phyloP scores from a whole-genome alignment of 2,797 vertebrate species.

The Serranus cabrilla region DNA sequence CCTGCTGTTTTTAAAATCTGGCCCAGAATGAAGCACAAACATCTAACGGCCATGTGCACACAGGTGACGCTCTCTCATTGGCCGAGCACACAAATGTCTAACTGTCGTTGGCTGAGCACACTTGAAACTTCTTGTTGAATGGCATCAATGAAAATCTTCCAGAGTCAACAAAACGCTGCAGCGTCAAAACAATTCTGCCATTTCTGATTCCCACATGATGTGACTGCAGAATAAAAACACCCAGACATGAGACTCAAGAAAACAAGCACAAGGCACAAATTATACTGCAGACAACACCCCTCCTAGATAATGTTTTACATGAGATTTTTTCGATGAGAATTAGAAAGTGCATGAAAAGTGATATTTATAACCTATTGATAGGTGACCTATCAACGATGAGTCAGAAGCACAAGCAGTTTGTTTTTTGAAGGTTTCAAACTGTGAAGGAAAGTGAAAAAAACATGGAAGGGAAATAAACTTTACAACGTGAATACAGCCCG shows the following conservation, averaged over 20 bases:
- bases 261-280: constrained; percentile 43
- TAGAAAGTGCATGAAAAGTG: too few species aligned
- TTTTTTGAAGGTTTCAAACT: constrained; percentile 17
- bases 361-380: too few species aligned
- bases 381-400: constrained; percentile 8
- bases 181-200: neutral
- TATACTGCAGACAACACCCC: neutral
- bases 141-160: neutral
- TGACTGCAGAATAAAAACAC: constrained; percentile 21
- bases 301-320: neutral
- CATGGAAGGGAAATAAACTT: constrained; percentile 4
- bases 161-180: constrained; percentile 10
- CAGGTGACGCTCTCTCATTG: constrained; percentile 25
- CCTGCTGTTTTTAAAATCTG: constrained; percentile 13
- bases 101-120: constrained; percentile 25
- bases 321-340: too few species aligned
- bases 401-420: constrained; percentile 26
- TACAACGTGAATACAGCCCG: constrained; percentile 2
- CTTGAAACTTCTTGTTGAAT: neutral
- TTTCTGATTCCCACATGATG: constrained; percentile 13
- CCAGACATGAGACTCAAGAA: constrained; percentile 5
- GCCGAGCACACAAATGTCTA: constrained; percentile 17
- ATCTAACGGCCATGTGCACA: constrained; percentile 10
- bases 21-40: constrained; percentile 46
- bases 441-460: constrained; percentile 43